Conservation (phyloP, 2,888 invertebrate genomes). For the Branchipolynoe longqiensis region DNA sequence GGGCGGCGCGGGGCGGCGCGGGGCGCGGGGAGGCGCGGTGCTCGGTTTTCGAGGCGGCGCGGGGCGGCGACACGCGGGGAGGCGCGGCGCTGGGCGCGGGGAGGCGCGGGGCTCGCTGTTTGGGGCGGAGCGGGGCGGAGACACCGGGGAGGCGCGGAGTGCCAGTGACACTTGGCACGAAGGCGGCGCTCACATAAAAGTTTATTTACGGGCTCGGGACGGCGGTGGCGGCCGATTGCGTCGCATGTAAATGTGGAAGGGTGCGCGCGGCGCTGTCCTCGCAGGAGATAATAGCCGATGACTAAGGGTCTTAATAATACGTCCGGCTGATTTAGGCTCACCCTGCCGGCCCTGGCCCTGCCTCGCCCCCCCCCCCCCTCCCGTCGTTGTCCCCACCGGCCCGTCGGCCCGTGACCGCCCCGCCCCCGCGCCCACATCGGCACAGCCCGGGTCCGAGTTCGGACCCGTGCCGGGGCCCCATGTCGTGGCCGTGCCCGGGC, state of each 20-base stretch:
- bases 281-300: conserved; percentile 44
- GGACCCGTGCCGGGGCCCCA: no score
- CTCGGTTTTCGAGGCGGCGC: no score
- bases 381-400: background rate
- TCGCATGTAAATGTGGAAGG: conserved; percentile 4
- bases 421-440: no score
- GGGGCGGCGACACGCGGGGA: no score
- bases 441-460: no score
- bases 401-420: background rate
- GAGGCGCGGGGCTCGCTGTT: no score
- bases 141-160: no score
- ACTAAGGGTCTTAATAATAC: conserved; percentile 40
- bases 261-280: conserved; percentile 13
- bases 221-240: background rate
- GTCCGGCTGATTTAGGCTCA: conserved; percentile 22
- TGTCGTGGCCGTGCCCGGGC: background rate
- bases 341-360: background rate
- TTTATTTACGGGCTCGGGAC: background rate
- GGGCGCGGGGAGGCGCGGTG: no score
- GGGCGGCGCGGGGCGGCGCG: no score
- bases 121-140: no score
- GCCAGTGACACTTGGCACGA: no score
- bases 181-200: background rate
- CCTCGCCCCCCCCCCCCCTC: background rate
- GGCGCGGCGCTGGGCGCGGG: no score